Percentiles rank a stretch among this genome's conserved stretches.
Conservation (phyloP, 35 echinoderm and acorn worm genomes). For the Holothuria glaberrima region DNA sequence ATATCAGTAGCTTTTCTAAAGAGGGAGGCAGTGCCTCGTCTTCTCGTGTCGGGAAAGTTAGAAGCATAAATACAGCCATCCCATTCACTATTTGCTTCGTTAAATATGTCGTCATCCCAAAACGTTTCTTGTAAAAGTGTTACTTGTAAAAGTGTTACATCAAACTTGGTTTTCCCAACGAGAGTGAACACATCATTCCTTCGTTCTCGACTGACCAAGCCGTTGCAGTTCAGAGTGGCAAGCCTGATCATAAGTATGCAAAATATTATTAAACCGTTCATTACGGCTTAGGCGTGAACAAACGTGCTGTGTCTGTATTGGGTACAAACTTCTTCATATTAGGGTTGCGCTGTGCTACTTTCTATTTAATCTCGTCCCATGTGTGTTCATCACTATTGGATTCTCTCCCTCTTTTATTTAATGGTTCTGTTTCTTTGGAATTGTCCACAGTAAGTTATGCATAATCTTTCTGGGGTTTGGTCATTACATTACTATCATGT, state of each 20-base stretch:
- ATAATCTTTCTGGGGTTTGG: too few species aligned
- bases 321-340: not conserved
- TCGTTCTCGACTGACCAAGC: not conserved
- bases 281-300: not conserved
- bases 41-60: not conserved
- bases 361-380: not conserved
- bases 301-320: not conserved
- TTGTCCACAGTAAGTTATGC: too few species aligned
- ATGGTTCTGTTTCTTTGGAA: too few species aligned
- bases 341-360: not conserved
- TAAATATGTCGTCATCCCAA: not conserved
- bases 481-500: too few species aligned
- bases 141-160: conserved; percentile 1
- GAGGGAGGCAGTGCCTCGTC: not conserved
- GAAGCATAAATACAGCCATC: not conserved
- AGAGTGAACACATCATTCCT: not conserved
- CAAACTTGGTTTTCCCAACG: not conserved
- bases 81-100: not conserved
- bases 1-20: not conserved
- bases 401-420: not conserved
- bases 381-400: not conserved
- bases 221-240: conserved; percentile 28
- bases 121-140: conserved; percentile 14
- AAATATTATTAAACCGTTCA: not conserved
- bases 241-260: not conserved